Evolutionary conservation across 2,113 vertebrate genomes (phyloP), one percentile per base, ranked within the genome.

Genomic region (Gallinago jamesoni): DNA sequence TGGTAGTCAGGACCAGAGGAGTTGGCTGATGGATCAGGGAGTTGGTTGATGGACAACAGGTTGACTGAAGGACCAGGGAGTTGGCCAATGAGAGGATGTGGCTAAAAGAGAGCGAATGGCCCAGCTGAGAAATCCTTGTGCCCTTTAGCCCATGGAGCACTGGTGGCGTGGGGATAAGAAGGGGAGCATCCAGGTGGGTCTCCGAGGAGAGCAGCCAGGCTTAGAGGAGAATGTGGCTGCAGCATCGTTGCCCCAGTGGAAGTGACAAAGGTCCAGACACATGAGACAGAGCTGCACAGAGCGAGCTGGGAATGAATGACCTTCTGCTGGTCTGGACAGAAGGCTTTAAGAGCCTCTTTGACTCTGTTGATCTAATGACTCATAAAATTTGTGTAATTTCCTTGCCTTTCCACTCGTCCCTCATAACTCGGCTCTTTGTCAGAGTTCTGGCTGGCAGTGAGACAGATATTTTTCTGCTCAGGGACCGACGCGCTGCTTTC

Each of bases 291-390:
- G 81, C 48, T 45, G 19, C 53, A 18, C 2, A 25, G 68, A 72
- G 70, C 1, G 33, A 89, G 59, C 68, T 74, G 89, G 55, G 55
- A 37, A 50, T 69, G 75, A 85, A 55, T 39, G 72, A 63, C 79
- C 94, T 91, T 84, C 1, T 74, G 81, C 67, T 53, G 43, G 66
- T 64, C 57, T 20, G 50, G 45, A 81, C 60, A 84, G 92, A 84
- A 77, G 80, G 89, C 83, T 89, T 91, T 76, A 50, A 93, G 91
- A 94, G 86, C 76, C 76, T 64, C 53, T 59, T 83, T 90, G 60
- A 68, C 67, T 87, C 84, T 85, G 48, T 84, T 94, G 94, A 91
- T 80, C 90, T 93, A 91, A 89, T 95, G 96, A 93, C 77, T 93
- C 88, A 89, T 28, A 7, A 69, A 18, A 27, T 90, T 74, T 67